phyloP scores from a whole-genome alignment of 2,888 invertebrate species.

The Cerceris rybyensis region DNA sequence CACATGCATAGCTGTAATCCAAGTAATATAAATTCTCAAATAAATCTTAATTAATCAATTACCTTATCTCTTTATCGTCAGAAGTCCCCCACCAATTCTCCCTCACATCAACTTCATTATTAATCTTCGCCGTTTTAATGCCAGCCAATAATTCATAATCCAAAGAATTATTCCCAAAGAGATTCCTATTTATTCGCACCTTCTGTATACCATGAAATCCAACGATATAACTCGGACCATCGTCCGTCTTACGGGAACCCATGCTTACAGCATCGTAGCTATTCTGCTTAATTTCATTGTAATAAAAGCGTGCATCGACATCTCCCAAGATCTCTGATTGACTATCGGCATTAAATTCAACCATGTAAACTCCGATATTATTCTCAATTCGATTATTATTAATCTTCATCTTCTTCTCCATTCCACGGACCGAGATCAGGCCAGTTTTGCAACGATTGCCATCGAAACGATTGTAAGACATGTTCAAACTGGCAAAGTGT shows the following conservation, averaged over 20 bases:
- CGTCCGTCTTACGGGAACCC: constrained; percentile 78
- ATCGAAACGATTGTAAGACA: constrained; percentile 92
- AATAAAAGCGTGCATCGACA: constrained; percentile 90
- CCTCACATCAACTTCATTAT: constrained; percentile 92
- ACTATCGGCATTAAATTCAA: constrained; percentile 94
- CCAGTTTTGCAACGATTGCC: constrained; percentile 93
- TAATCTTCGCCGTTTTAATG: constrained; percentile 92
- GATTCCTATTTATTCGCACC: constrained; percentile 93
- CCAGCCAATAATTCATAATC: constrained; percentile 97
- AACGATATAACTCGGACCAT: constrained; percentile 90
- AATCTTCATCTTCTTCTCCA: constrained; percentile 97
- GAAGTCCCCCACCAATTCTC: constrained; percentile 99
- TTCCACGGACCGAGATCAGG: constrained; percentile 92
- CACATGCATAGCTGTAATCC: background rate
- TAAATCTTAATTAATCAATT: constrained; percentile 8
- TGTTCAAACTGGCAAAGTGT: constrained; percentile 94
- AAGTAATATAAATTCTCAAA: background rate
- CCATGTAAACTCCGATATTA: constrained; percentile 92
- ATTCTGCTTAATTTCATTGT: constrained; percentile 90
- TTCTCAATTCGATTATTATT: constrained; percentile 90
- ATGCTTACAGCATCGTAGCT: constrained; percentile 81
- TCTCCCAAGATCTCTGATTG: constrained; percentile 96
- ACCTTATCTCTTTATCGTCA: constrained; percentile 88
- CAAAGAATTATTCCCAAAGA: constrained; percentile 91
- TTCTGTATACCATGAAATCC: constrained; percentile 97